Percentiles rank a stretch among this genome's conserved stretches.
phyloP scores from a whole-genome alignment of 23 tunicate species.

The Trididemnum miniatum region DNA sequence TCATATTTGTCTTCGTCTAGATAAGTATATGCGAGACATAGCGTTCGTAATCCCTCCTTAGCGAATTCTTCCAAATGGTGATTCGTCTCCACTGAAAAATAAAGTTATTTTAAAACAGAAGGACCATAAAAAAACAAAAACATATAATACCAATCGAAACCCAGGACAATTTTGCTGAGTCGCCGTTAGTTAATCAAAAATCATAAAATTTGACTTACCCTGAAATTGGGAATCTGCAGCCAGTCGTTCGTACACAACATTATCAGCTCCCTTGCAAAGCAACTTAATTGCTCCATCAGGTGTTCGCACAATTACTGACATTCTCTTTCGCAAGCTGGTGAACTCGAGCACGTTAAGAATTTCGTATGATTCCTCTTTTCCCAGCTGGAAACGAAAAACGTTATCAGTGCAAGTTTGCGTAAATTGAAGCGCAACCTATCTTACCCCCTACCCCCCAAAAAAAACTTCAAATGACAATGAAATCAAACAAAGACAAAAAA shows the following conservation, averaged over 20 bases:
- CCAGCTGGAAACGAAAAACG: slow-evolving; percentile 30
- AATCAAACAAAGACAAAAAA: no score
- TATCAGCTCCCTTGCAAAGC: slow-evolving; percentile 98
- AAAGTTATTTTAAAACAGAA: no score
- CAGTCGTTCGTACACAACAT: slow-evolving; percentile 81
- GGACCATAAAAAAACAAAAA: no score
- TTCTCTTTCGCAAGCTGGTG: slow-evolving; percentile 86
- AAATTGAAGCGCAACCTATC: no score
- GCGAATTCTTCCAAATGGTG: slow-evolving; percentile 83
- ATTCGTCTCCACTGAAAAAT: slow-evolving; percentile 55
- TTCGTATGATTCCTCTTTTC: slow-evolving; percentile 57
- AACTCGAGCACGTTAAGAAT: slow-evolving; percentile 92
- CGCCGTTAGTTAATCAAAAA: no score
- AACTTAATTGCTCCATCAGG: slow-evolving; percentile 72
- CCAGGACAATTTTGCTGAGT: no score
- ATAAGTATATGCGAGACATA: slow-evolving; percentile 85
- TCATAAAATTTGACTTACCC: slow-evolving; percentile 48
- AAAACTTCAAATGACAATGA: no score
- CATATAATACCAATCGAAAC: no score
- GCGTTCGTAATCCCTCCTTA: slow-evolving; percentile 84
- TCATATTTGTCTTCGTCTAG: slow-evolving; percentile 62
- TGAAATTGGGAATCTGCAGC: slow-evolving; percentile 39
- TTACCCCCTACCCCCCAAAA: no score
- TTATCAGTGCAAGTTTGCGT: no score
- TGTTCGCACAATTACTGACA: slow-evolving; percentile 92